Conservation (phyloP, 1,140 invertebrate species). For the Centruroides vittatus region DNA sequence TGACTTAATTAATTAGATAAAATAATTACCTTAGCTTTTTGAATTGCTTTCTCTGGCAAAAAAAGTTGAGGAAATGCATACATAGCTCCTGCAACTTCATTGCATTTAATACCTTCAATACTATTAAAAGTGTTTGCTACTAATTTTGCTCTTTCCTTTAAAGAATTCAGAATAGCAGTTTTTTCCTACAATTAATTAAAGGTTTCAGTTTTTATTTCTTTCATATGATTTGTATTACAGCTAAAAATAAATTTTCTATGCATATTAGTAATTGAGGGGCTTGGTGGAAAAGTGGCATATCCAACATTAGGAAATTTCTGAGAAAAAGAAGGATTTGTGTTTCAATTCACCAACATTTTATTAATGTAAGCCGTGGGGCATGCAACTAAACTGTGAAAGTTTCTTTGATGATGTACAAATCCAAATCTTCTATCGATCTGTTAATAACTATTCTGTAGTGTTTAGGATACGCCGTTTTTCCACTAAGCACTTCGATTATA, state of each 20-base stretch:
- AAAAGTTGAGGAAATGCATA: constrained; percentile 80
- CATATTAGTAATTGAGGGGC: background rate
- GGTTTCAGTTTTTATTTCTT: background rate
- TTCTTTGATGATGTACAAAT: too few species aligned
- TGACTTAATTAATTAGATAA: background rate
- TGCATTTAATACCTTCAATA: constrained; percentile 79
- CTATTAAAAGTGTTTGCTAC: constrained; percentile 81
- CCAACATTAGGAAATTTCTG: too few species aligned
- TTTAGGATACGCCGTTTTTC: too few species aligned
- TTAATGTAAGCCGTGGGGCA: too few species aligned
- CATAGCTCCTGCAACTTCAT: constrained; percentile 84
- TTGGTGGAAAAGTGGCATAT: too few species aligned
- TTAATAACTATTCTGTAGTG: constrained; percentile 27
- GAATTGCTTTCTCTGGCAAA: constrained; percentile 59
- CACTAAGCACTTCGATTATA: too few species aligned
- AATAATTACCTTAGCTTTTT: constrained; percentile 48
- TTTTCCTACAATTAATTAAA: constrained; percentile 51
- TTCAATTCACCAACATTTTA: too few species aligned
- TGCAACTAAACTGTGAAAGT: too few species aligned
- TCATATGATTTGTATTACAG: background rate
- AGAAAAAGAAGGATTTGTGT: too few species aligned
- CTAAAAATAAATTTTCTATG: background rate
- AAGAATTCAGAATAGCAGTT: constrained; percentile 54
- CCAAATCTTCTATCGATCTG: too few species aligned
- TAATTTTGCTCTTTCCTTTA: constrained; percentile 61